Percentiles rank a stretch among this genome's conserved stretches.
phyloP scores from a whole-genome alignment of 2,113 vertebrate genomes.

The Peromyscus maniculatus region DNA sequence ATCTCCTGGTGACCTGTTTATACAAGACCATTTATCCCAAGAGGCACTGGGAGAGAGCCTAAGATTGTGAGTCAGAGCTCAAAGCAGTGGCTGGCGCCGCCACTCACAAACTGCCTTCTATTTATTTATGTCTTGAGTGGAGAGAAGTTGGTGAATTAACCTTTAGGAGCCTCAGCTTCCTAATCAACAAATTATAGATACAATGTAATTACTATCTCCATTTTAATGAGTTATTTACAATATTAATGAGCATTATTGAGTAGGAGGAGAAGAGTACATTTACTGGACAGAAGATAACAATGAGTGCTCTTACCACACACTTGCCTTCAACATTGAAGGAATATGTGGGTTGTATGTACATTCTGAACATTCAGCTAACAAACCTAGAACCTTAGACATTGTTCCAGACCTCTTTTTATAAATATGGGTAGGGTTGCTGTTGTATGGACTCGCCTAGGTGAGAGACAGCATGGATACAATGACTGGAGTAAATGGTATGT shows the following conservation, averaged over 20 bases:
- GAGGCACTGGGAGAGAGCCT: not conserved
- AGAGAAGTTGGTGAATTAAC: slow-evolving; percentile 5
- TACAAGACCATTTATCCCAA: slow-evolving; percentile 54
- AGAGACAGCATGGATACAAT: not conserved
- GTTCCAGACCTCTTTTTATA: not conserved
- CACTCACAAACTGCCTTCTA: slow-evolving; percentile 11
- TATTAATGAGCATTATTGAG: not conserved
- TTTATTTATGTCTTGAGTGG: not conserved
- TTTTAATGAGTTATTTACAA: not conserved
- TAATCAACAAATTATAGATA: slow-evolving; percentile 5
- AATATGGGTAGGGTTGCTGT: not conserved
- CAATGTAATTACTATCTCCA: not conserved
- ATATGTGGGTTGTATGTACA: not conserved
- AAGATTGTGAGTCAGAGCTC: slow-evolving; percentile 16
- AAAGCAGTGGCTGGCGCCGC: slow-evolving; percentile 3
- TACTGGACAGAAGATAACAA: slow-evolving; percentile 15
- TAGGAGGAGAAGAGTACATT: not conserved
- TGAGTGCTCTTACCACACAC: not conserved
- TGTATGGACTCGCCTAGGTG: not conserved
- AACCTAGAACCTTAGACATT: not conserved
- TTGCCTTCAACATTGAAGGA: not conserved
- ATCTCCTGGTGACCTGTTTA: slow-evolving; percentile 56
- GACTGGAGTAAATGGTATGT: not conserved
- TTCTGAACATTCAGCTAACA: not conserved
- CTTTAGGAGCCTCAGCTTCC: not conserved